Conservation (phyloP, 2,113 vertebrate genomes). For the Lagopus muta region DNA sequence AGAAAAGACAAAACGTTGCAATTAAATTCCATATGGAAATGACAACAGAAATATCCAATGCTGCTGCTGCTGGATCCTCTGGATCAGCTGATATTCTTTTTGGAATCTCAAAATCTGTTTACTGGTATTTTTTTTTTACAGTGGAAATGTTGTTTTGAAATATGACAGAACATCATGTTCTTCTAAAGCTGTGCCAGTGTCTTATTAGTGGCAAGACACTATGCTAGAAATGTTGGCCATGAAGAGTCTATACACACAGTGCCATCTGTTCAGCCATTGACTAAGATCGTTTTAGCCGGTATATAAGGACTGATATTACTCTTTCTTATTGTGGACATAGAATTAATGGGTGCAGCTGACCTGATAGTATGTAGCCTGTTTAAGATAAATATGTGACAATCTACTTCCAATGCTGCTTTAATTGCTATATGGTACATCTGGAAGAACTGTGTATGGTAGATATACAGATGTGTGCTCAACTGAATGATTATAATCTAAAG, state of each 20-base stretch:
- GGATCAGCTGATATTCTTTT: slow-evolving; percentile 2
- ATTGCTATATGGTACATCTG: background rate
- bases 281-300: background rate
- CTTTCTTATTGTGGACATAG: slow-evolving; percentile 1
- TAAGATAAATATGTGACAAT: slow-evolving; percentile 7
- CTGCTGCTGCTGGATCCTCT: background rate
- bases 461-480: background rate
- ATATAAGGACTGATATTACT: slow-evolving; percentile 29
- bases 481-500: background rate
- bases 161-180: slow-evolving; percentile 35
- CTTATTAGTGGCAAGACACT: slow-evolving; percentile 48
- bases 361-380: background rate
- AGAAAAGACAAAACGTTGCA: slow-evolving; percentile 23
- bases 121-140: slow-evolving; percentile 19
- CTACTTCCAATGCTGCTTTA: slow-evolving; percentile 39
- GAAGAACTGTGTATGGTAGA: background rate
- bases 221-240: slow-evolving; percentile 32
- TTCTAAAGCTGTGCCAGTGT: slow-evolving; percentile 29
- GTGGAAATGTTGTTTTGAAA: slow-evolving; percentile 39
- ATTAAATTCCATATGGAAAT: slow-evolving; percentile 1
- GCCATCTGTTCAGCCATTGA: slow-evolving; percentile 36
- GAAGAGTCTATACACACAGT: slow-evolving; percentile 9
- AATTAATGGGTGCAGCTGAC: slow-evolving; percentile 36
- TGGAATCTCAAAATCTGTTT: slow-evolving; percentile 25
- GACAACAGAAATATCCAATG: background rate